These are phyloP conservation scores for Scrobipalpa atriplicella DNA, from an alignment of 2,888 invertebrate genomes.

Conservation along the genomic window DNA sequence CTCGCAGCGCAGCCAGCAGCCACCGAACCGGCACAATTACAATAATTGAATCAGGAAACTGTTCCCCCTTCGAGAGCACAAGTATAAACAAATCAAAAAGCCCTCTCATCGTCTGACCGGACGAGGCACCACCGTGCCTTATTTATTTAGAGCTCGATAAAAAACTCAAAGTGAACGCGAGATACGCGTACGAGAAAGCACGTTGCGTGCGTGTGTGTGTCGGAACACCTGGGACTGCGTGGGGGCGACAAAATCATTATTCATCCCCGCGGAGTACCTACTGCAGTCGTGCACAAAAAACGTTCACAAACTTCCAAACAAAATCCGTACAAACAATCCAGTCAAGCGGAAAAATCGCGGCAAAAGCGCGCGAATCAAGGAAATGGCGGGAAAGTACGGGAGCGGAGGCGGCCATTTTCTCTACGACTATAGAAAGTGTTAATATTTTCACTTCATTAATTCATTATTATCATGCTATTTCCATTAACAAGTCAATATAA, in stretches of 20 bases:
- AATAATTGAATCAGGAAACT: slow-evolving; percentile 74
- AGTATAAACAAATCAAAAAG: slow-evolving; percentile 69
- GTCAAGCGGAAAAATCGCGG: slow-evolving; percentile 41
- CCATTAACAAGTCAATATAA: slow-evolving; percentile 19
- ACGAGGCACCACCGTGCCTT: slow-evolving; percentile 48
- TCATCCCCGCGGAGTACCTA: slow-evolving; percentile 43
- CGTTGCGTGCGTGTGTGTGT: slow-evolving; percentile 35
- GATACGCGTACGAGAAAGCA: slow-evolving; percentile 32
- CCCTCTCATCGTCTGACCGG: slow-evolving; percentile 47
- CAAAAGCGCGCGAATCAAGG: slow-evolving; percentile 43
- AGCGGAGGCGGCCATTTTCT: slow-evolving; percentile 50
- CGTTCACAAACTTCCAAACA: slow-evolving; percentile 44
- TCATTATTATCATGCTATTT: slow-evolving; percentile 19
- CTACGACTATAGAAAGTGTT: slow-evolving; percentile 37
- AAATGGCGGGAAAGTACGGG: slow-evolving; percentile 57
- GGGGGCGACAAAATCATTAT: slow-evolving; percentile 50
- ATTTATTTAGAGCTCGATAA: slow-evolving; percentile 62
- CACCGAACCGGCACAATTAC: slow-evolving; percentile 56
- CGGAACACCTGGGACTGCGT: slow-evolving; percentile 46
- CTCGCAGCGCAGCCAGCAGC: slow-evolving; percentile 41
- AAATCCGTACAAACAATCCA: slow-evolving; percentile 43
- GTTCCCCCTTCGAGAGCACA: slow-evolving; percentile 54
- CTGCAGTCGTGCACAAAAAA: slow-evolving; percentile 39
- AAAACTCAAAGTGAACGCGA: slow-evolving; percentile 44
- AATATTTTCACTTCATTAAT: slow-evolving; percentile 25